These are phyloP conservation scores for Dolichallabes microphthalmus DNA, from an alignment of 2,113 vertebrate genomes.

Conservation along the genomic window DNA sequence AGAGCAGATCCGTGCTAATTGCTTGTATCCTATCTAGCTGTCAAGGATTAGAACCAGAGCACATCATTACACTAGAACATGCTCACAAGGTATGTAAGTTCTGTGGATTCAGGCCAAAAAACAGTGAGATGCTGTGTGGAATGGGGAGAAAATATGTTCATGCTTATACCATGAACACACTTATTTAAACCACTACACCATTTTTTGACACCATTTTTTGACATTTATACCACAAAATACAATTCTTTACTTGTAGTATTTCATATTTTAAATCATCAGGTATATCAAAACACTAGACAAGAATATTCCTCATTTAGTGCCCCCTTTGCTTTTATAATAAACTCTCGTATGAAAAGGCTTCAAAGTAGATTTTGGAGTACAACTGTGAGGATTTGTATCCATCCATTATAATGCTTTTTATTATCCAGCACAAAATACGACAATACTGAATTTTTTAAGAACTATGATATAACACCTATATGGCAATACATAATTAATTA, in stretches of 20 bases:
- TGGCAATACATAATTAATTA: too few species aligned
- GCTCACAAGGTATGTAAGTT: slow-evolving; percentile 26
- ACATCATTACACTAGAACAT: slow-evolving; percentile 6
- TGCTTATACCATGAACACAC: neutral
- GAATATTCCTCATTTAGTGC: neutral
- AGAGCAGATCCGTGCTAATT: slow-evolving; percentile 50
- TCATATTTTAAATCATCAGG: neutral
- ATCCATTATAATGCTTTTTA: neutral
- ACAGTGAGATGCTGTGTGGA: neutral
- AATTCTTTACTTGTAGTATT: neutral
- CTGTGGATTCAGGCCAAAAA: neutral
- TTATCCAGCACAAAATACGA: neutral
- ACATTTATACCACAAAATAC: neutral
- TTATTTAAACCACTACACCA: neutral
- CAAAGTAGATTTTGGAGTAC: neutral
- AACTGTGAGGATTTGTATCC: neutral
- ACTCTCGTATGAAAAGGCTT: neutral
- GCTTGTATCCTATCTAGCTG: slow-evolving; percentile 39
- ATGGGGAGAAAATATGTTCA: neutral
- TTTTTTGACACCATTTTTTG: neutral
- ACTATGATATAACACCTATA: too few species aligned
- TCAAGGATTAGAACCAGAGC: slow-evolving; percentile 19
- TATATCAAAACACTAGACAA: neutral
- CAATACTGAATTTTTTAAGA: too few species aligned
- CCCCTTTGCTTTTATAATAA: neutral